Percentiles rank a stretch among this genome's conserved stretches.
phyloP scores from a whole-genome alignment of 2,797 vertebrate genomes.

The Gorsachius magnificus region DNA sequence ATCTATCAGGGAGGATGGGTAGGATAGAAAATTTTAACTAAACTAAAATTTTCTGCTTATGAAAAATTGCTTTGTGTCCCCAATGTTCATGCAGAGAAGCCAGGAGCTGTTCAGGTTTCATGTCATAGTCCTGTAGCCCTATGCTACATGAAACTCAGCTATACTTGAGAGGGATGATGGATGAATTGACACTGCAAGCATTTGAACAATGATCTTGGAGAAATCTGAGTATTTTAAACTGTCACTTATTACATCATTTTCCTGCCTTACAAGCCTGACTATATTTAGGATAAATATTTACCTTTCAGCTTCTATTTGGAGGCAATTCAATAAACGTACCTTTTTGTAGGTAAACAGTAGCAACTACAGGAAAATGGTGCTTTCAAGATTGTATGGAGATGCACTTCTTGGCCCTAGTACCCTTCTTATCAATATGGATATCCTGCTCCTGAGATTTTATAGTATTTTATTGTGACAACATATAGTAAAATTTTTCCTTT shows the following conservation, averaged over 20 bases:
- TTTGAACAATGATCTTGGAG: neutral
- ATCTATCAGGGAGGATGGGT: neutral
- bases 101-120: neutral
- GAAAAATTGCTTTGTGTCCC: neutral
- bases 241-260: neutral
- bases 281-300: neutral
- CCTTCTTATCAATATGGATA: neutral
- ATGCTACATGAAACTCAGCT: neutral
- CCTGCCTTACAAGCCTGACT: neutral
- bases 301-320: constrained; percentile 4
- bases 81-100: neutral
- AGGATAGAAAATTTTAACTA: neutral
- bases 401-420: neutral
- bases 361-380: neutral
- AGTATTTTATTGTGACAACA: neutral
- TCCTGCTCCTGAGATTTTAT: neutral
- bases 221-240: neutral
- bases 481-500: neutral
- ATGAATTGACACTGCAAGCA: neutral
- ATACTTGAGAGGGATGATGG: neutral
- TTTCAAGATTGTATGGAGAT: neutral
- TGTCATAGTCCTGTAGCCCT: neutral
- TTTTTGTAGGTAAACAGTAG: neutral
- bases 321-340: neutral
- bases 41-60: neutral